Base-by-base conservation (phyloP, 2,113 vertebrate species). In the Cottus gobio region DNA sequence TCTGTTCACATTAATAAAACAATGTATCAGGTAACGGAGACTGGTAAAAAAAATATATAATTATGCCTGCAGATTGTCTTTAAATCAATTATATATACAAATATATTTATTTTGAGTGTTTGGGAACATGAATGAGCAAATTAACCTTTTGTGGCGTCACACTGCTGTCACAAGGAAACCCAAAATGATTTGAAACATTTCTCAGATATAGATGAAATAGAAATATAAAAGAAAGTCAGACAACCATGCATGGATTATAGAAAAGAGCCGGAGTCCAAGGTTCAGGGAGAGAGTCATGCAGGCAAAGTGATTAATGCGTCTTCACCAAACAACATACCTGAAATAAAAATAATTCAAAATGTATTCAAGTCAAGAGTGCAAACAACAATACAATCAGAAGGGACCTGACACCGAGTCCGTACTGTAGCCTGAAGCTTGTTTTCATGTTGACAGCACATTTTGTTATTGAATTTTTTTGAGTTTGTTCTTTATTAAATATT, bases 81-180 rank as follows among this genome's bases (percentile, higher is more conserved):
- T 67, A 56, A 70, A 82, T 84, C 57, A 82, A 87, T 89, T 82
- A 66, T 44, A 73, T 69, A 31, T 70, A 72, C 63, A 71, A 3
- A 54, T 71, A 71, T 57, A 77, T 79, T 62, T 1, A 72, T 48
- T 80, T 56, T 52, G 39, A 61, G 73, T 66, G 37, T 72, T 62
- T 73, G 63, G 50, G 36, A 66, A 39, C 22, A 22, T 31, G 68
- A 87, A 81, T 80, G 18, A 65, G 58, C 22, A 62, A 70, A 73
- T 73, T 30, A 64, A 72, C 44, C 46, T 63, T 66, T 68, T 56
- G 61, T 39, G 13, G 22, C 42, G 26, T 60, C 48, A 24, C 26
- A 18, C 30, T 12, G 66, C 64, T 79, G 61, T 28, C 34, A 75
- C 48, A 57, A 62, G 57, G 46, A 31, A 72, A 79, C 22, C 39